These are phyloP conservation scores for Gnathonemus longibarbis DNA, from an alignment of 2,113 vertebrate genomes.

Conservation along the genomic window DNA sequence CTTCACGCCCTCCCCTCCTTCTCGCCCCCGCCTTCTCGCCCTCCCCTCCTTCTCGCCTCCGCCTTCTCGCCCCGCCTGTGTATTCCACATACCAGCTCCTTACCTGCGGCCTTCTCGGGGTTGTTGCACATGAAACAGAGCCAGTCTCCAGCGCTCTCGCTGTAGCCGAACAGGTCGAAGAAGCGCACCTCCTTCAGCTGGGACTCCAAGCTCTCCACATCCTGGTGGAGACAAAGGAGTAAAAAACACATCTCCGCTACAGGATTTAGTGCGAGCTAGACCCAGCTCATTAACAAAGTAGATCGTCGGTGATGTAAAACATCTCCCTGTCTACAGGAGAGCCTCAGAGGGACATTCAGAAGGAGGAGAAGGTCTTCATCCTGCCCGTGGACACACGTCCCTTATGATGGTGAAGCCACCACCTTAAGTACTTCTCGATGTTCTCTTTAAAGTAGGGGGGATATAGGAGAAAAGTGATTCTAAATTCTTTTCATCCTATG, in stretches of 20 bases:
- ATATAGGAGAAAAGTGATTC: neutral
- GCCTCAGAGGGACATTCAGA: neutral
- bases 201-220: constrained; percentile 76
- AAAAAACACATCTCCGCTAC: neutral
- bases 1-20: too few relatives aligned
- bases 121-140: constrained; percentile 98
- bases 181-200: constrained; percentile 87
- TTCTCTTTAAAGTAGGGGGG: neutral
- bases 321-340: neutral
- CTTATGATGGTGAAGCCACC: neutral
- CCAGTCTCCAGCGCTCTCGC: constrained; percentile 74
- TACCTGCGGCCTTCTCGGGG: constrained; percentile 86
- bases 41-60: too few relatives aligned
- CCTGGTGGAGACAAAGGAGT: constrained; percentile 55
- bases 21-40: too few relatives aligned
- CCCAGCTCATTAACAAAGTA: neutral
- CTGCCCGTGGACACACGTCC: neutral
- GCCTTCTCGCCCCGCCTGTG: neutral
- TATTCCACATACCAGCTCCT: constrained; percentile 22
- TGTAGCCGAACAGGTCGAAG: constrained; percentile 95
- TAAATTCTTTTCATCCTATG: neutral
- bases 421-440: neutral
- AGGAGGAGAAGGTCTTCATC: neutral
- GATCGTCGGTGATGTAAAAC: neutral
- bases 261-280: neutral